Evolutionary conservation across 1,140 invertebrate species (phyloP), one percentile per base, ranked within the genome.

Genomic region (Drosophila micromelanica): DNA sequence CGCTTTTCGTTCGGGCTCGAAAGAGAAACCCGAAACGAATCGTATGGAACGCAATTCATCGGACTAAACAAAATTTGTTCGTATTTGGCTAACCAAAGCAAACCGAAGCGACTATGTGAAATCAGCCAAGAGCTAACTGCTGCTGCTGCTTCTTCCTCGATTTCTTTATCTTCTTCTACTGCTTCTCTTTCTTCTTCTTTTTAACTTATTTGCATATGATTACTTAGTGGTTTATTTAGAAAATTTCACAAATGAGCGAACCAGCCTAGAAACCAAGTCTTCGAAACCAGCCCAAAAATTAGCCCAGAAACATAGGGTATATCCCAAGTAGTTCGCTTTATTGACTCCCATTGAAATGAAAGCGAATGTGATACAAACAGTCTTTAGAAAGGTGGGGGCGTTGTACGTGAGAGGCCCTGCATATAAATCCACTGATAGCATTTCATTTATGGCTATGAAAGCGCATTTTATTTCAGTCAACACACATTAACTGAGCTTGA

Each of bases 1-100:
- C 84, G 84, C 84, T 87, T 89, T 87, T 87, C 76, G 78, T 86
- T 71, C 46, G 67, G 60, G 76, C 67, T 65, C 73, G 80, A 87
- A 87, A 87, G 84, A 87, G 84, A 87, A 87, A 87, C 86, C 73
- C 76, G 84, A 81, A 64, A 89, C 84, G 82, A 87, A 87, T 87
- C 84, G 82, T 75, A 76, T 68, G 76, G 61, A 74, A 78, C 63
- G 55, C 70, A 48, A 62, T 63, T 73, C 64, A 67, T 51, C 57
- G 43, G 45, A 77, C 76, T 73, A 77, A 73, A 84, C 68, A 64
- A 82, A 84, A 76, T 89, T 79, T 89, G 40, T 55, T 64, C 17
- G 35, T 54, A 87, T 89, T 79, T 84, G 79, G 85, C 63, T 79
- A 89, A 79, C 75, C 80, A 90, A 87, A 89, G 79, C 84, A 69